Evolutionary conservation across 2,113 vertebrate species (phyloP).

Genomic region (Carassius gibelio): DNA sequence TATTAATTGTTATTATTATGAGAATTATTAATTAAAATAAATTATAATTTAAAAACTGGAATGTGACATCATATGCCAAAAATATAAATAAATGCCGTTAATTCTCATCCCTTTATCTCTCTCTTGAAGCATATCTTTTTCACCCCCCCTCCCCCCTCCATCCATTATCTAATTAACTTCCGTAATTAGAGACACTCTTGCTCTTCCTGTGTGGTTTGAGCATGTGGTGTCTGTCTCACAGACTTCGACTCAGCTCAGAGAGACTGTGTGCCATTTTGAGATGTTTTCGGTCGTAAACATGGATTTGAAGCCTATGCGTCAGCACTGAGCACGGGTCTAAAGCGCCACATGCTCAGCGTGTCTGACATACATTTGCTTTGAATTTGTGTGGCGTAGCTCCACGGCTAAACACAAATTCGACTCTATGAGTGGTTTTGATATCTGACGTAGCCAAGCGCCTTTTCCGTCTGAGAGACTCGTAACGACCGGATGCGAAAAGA

Average conservation of each 20-base stretch:
- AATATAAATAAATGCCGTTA: neutral
- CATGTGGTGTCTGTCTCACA: slow-evolving; percentile 17
- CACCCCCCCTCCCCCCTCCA: neutral
- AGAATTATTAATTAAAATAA: no score
- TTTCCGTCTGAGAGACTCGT: neutral
- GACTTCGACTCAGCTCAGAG: neutral
- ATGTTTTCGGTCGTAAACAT: slow-evolving; percentile 16
- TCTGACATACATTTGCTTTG: slow-evolving; percentile 23
- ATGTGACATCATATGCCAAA: neutral
- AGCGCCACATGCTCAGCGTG: slow-evolving; percentile 6
- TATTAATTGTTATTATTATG: no score
- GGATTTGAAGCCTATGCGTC: slow-evolving; percentile 18
- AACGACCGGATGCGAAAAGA: neutral
- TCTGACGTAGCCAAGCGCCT: neutral
- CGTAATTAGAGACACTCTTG: slow-evolving; percentile 20
- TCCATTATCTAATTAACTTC: slow-evolving; percentile 19
- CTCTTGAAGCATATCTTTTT: slow-evolving; percentile 46
- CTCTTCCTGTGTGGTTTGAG: slow-evolving; percentile 36
- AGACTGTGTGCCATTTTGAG: neutral
- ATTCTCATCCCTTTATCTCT: slow-evolving; percentile 7
- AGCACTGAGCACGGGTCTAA: neutral
- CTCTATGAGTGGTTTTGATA: slow-evolving; percentile 16
- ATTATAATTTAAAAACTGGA: neutral
- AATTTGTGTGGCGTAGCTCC: neutral
- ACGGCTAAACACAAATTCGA: slow-evolving; percentile 4